These are phyloP conservation scores for Deroptyus accipitrinus DNA, from an alignment of 2,113 vertebrate genomes.

Conservation along the genomic window DNA sequence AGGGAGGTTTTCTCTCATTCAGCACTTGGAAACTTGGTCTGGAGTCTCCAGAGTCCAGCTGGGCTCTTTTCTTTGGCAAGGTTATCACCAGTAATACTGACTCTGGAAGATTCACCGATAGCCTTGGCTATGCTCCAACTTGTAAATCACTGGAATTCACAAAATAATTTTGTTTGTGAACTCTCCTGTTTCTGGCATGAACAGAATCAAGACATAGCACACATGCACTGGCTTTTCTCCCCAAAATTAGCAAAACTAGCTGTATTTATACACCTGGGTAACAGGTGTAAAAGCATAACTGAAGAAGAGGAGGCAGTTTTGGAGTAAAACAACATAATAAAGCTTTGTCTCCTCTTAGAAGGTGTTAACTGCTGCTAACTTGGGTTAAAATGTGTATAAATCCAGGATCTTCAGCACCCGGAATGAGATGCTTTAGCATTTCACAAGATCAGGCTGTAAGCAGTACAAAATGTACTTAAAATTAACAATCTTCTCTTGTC, in stretches of 20 bases:
- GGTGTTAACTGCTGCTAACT: background rate
- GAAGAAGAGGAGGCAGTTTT: background rate
- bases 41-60: background rate
- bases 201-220: background rate
- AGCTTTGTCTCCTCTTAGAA: background rate
- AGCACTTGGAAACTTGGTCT: background rate
- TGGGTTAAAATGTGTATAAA: background rate
- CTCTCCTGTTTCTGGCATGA: background rate
- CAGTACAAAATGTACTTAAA: background rate
- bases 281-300: background rate
- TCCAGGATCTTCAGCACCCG: background rate
- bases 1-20: background rate
- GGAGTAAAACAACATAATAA: background rate
- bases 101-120: background rate
- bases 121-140: background rate
- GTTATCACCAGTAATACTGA: background rate
- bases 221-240: background rate
- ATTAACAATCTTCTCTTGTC: background rate
- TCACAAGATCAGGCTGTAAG: background rate
- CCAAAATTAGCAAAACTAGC: background rate
- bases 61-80: background rate
- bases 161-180: background rate
- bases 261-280: background rate
- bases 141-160: conserved; percentile 16
- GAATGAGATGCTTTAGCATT: background rate